A percentile compares a stretch with the other conserved stretches of the same genome.
phyloP scores from a whole-genome alignment of 2,113 vertebrate genomes.

The Fulmarus glacialis region DNA sequence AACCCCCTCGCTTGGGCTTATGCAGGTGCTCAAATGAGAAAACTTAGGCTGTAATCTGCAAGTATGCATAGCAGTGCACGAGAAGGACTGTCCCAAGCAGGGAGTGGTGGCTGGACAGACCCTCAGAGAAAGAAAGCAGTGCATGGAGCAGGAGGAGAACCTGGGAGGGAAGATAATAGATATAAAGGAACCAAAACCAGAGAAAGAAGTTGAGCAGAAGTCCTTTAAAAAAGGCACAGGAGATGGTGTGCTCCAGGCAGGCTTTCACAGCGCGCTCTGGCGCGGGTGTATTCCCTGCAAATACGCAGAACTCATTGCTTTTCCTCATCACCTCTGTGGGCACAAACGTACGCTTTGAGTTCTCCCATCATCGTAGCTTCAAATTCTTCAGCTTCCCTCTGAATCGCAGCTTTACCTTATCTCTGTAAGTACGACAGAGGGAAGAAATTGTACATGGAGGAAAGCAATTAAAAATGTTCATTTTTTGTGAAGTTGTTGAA shows the following conservation, averaged over 20 bases:
- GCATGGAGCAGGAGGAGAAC: not conserved
- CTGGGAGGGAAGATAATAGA: not conserved
- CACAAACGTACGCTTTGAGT: fast-evolving
- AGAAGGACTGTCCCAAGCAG: not conserved
- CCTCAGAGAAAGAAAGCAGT: not conserved
- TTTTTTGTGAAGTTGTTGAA: not conserved
- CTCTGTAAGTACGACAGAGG: not conserved
- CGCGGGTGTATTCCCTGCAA: not conserved
- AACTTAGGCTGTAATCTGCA: not conserved
- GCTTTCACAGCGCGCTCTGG: not conserved
- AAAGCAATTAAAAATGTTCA: not conserved
- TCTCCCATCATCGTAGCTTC: not conserved
- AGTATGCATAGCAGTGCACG: not conserved
- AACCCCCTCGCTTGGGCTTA: fast-evolving
- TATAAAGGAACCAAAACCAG: not conserved
- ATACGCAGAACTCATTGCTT: not conserved
- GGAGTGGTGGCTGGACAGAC: not conserved
- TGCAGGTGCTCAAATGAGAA: not conserved
- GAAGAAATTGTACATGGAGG: not conserved
- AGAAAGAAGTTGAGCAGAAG: not conserved
- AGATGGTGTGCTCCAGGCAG: not conserved
- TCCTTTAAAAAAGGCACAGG: not conserved
- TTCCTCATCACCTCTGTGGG: not conserved
- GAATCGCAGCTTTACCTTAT: not conserved
- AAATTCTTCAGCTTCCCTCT: not conserved